These are phyloP conservation scores for Procapra przewalskii DNA, from an alignment of 2,113 vertebrate species.

Conservation along the genomic window DNA sequence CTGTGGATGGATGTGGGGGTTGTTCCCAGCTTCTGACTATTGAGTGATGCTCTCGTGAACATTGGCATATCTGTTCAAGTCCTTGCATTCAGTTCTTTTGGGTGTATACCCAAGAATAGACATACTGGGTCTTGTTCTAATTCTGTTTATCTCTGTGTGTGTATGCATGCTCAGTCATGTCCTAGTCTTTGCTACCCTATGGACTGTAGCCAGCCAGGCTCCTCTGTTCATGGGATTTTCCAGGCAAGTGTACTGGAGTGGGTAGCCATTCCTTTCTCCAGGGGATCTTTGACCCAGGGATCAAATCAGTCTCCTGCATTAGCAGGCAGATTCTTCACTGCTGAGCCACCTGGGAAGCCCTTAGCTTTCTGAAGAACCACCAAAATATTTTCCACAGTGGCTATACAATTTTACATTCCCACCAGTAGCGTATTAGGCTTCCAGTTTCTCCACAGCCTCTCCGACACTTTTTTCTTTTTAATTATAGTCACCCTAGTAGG, in stretches of 20 bases:
- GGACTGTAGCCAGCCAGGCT: background rate
- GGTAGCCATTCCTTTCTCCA: background rate
- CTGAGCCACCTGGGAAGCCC: background rate
- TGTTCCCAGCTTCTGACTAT: background rate
- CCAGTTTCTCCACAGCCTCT: background rate
- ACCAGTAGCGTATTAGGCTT: background rate
- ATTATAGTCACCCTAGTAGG: background rate
- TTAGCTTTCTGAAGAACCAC: background rate
- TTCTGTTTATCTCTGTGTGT: background rate
- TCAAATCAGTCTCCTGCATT: background rate
- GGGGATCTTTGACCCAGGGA: background rate
- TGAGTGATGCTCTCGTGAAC: background rate
- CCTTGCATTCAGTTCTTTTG: background rate
- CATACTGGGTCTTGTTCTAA: background rate
- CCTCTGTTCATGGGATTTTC: background rate
- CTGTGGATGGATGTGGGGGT: background rate
- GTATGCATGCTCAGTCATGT: background rate
- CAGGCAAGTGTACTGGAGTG: background rate
- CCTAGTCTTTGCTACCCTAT: background rate
- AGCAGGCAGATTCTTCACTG: background rate
- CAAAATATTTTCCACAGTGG: background rate
- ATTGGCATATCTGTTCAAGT: background rate
- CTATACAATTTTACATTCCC: background rate
- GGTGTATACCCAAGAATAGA: background rate
- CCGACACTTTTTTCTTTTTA: background rate